phyloP scores from a whole-genome alignment of 2,888 invertebrate genomes.

The Bombylius major region DNA sequence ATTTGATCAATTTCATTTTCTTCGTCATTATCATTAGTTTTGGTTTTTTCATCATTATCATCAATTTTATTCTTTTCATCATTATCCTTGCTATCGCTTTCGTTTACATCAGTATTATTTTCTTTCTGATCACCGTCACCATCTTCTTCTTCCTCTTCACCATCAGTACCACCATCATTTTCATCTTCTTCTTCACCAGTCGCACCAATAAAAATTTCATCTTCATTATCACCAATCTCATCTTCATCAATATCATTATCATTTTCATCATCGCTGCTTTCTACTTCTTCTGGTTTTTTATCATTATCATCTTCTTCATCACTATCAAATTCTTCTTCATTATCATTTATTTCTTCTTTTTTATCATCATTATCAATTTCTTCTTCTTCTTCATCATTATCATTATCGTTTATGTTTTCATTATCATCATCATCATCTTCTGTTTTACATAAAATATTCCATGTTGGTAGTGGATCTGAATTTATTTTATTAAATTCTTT shows the following conservation, averaged over 20 bases:
- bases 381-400: background rate
- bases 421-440: conserved; percentile 31
- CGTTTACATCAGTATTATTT: conserved; percentile 14
- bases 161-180: conserved; percentile 10
- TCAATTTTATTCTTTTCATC: conserved; percentile 22
- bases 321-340: conserved; percentile 14
- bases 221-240: too few relatives aligned
- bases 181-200: conserved; percentile 8
- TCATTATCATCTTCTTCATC: conserved; percentile 3
- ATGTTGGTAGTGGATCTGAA: conserved; percentile 29
- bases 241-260: too few relatives aligned
- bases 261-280: background rate
- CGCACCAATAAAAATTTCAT: background rate
- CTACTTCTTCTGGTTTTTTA: conserved; percentile 8
- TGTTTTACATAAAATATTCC: conserved; percentile 39
- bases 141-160: conserved; percentile 13
- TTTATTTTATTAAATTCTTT: conserved; percentile 45
- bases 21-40: background rate
- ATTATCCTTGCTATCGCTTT: conserved; percentile 30
- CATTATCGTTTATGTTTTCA: conserved; percentile 16
- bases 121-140: too few relatives aligned
- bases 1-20: background rate
- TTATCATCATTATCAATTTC: background rate
- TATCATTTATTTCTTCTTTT: conserved; percentile 5
- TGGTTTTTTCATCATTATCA: background rate